A percentile compares a stretch with the other conserved stretches of the same genome.
Evolutionary conservation across 2,797 vertebrate genomes (phyloP).

Genomic region (Pseudocheirus occidentalis): DNA sequence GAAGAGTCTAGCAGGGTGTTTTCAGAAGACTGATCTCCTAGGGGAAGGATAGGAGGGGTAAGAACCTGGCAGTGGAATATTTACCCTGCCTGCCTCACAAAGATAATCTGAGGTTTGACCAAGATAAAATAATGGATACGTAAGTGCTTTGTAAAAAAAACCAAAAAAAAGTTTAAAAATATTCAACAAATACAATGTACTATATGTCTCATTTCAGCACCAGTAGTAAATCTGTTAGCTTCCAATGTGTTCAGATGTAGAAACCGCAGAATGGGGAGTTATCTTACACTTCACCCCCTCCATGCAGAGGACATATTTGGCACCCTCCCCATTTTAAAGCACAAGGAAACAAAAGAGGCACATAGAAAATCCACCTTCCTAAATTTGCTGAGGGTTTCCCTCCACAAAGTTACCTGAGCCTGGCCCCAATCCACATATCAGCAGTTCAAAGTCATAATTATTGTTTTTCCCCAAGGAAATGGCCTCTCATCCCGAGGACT

Average conservation of each 20-base stretch:
- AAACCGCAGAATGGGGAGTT: background rate
- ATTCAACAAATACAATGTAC: background rate
- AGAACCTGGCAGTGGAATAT: background rate
- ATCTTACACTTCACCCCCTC: background rate
- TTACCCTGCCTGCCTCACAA: background rate
- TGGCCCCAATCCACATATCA: background rate
- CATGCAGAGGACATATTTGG: background rate
- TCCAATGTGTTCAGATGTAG: background rate
- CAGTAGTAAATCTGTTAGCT: background rate
- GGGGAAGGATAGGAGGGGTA: background rate
- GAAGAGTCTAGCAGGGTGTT: background rate
- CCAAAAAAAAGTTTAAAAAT: background rate
- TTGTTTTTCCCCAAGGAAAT: conserved; percentile 22
- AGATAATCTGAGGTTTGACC: background rate
- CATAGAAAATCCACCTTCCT: background rate
- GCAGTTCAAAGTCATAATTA: background rate
- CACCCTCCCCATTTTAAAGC: background rate
- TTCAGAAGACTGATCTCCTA: background rate
- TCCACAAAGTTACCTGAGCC: background rate
- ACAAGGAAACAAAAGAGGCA: background rate
- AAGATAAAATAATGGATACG: background rate
- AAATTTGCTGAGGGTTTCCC: background rate
- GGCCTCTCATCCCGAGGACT: background rate
- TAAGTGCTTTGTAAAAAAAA: background rate
- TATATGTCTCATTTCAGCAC: background rate